phyloP scores from a whole-genome alignment of 2,797 vertebrate species.

The Rhabdophis nuchalis region DNA sequence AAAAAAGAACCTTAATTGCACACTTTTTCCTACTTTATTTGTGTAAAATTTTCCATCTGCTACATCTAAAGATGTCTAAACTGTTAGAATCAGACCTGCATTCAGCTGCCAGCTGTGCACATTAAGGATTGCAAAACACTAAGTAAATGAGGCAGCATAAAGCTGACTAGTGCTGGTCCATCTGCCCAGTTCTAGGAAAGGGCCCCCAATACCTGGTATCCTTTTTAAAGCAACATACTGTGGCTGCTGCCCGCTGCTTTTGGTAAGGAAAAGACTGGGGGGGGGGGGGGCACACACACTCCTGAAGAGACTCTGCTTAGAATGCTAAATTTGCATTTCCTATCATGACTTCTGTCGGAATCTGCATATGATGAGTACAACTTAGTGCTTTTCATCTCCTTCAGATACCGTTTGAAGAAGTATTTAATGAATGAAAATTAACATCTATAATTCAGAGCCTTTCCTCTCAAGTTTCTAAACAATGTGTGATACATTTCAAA shows the following conservation, averaged over 20 bases:
- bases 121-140: slow-evolving; percentile 84
- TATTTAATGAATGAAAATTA: slow-evolving; percentile 71
- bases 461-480: slow-evolving; percentile 67
- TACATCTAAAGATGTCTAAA: slow-evolving; percentile 87
- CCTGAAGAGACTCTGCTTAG: slow-evolving; percentile 66
- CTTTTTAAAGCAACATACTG: slow-evolving; percentile 66
- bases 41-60: slow-evolving; percentile 87
- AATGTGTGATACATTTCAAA: slow-evolving; percentile 65
- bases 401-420: slow-evolving; percentile 69
- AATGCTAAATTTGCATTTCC: slow-evolving; percentile 69
- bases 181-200: slow-evolving; percentile 79
- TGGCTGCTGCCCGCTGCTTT: slow-evolving; percentile 43
- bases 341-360: slow-evolving; percentile 69
- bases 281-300: slow-evolving; percentile 36
- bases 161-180: slow-evolving; percentile 79
- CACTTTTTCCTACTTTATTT: slow-evolving; percentile 86
- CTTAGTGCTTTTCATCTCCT: slow-evolving; percentile 68
- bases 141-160: slow-evolving; percentile 82
- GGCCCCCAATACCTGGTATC: slow-evolving; percentile 74
- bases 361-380: slow-evolving; percentile 66
- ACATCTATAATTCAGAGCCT: slow-evolving; percentile 67
- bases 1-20: slow-evolving; percentile 78
- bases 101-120: slow-evolving; percentile 85
- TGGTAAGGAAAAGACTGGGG: slow-evolving; percentile 64
- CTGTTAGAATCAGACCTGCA: slow-evolving; percentile 85